Base-by-base conservation (phyloP, 1,140 invertebrate species). In the Schlechtendalia chinensis region DNA sequence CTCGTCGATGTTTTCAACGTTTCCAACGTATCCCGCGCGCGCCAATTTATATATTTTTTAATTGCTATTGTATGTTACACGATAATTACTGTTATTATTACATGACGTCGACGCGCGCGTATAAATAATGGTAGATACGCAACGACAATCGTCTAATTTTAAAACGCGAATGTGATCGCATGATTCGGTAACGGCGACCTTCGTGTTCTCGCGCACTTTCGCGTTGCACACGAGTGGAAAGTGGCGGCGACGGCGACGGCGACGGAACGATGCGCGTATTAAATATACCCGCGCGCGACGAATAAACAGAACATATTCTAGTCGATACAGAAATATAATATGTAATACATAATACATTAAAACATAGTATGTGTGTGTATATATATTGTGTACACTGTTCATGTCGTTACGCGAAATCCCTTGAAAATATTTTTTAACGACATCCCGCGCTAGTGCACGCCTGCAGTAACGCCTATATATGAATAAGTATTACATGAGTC, bases 111-210 rank as follows among this genome's bases (percentile, higher is more conserved):
- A 61, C 59, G 8, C 61, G 29, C 32, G 19, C 61, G 17, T n/a
- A 29, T 16, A 10, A n/a, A n/a, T n/a, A n/a, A n/a, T 32, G 3
- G 8, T 39, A 39, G 32, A 29, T 32, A 32, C 17, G 61, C 29
- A 27, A 32, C 27, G 29, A 65, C 29, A 17, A 65, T 65, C n/a
- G 1, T 45, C 65, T 47, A 67, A 67, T 67, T 67, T 67, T 67
- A 67, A 67, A 67, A 47, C 19, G n/a, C n/a, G 19, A 39, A 39
- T 45, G 12, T 47, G 17, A 65, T 32, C 27, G 4, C 61, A n/a
- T n/a, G 29, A 65, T 32, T 32, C 10, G 10, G 19, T 3, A 16
- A 14, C 32, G 14, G 24, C 61, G 29, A 65, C 61, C 61, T 67
- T 67, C 32, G 32, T 39, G 32, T 39, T 39, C 65, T 67, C 39